Evolutionary conservation across 2,797 vertebrate genomes (phyloP), one percentile per base, ranked within the genome.

Genomic region (Chaetophractus vellerosus): DNA sequence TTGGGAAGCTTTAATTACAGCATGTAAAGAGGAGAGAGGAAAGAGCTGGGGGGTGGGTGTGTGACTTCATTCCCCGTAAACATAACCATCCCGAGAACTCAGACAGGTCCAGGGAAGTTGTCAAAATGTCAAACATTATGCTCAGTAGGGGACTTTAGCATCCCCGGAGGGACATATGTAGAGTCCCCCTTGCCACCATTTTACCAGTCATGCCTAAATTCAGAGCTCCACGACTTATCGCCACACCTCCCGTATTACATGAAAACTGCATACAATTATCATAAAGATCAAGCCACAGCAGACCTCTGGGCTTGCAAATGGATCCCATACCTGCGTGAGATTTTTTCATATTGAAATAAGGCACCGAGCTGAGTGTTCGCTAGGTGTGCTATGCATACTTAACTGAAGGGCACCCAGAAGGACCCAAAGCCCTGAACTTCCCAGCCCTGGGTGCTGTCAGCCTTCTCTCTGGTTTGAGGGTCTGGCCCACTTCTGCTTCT

Each of bases 1-100:
- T 21, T 23, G 7, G 88, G 57, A 94, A 90, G 78, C 78, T 85
- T 89, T 95, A 85, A 93, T 92, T 88, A 86, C 48, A 52, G 31
- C 0, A 0, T 0, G 0, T 52, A 24, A 86, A 8, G 68, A 89
- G n/a, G 24, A 8, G 87, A 68, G 57, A 3, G 9, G n/a, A 63
- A 52, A 66, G 63, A 59, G 18, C 21, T 2, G 28, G 74, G 38
- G 36, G 72, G 52, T 9, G 75, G 2, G 15, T 2, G 41, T 28
- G 61, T 61, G 50, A 48, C 76, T 96, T 79, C 14, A 1, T 90
- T 89, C 80, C 26, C 72, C 61, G 19, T 31, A n/a, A 79, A 81
- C 36, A 21, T 6, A 57, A 12, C 28, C 80, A 8, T 31, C 3
- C 8, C 28, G 84, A 89, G 21, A 50, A 36, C 74, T n/a, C 45